Evolutionary conservation across 2,888 invertebrate species (phyloP).

Genomic region (Lasioglossum morio): DNA sequence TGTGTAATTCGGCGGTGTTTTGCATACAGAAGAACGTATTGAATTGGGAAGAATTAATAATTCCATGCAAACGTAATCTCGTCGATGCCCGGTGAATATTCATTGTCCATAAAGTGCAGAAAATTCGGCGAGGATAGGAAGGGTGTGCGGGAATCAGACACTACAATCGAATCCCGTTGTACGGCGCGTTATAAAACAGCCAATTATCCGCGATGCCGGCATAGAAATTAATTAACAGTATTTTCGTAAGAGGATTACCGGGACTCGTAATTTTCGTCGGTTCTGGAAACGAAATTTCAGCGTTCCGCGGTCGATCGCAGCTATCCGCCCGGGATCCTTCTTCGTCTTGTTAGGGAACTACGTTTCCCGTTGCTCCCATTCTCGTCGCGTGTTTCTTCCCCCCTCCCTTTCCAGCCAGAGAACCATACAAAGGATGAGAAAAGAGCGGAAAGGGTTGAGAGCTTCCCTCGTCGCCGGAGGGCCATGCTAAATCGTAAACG

Average conservation of each 20-base stretch:
- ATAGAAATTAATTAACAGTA: constrained; percentile 1
- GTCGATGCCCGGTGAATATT: background rate
- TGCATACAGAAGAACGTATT: background rate
- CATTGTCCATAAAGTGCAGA: background rate
- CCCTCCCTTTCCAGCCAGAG: constrained; percentile 13
- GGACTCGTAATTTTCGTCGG: background rate
- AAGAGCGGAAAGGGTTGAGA: constrained; percentile 38
- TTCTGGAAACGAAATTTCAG: background rate
- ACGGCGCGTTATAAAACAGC: background rate
- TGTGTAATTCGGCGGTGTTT: background rate
- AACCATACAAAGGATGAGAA: constrained; percentile 45
- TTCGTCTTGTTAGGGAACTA: constrained; percentile 19
- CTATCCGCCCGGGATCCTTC: constrained; percentile 36
- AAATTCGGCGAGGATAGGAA: background rate
- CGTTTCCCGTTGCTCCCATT: constrained; percentile 36
- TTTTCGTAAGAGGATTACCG: background rate
- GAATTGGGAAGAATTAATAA: background rate
- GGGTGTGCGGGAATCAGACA: background rate
- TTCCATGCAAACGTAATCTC: background rate
- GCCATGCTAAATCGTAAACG: constrained; percentile 60
- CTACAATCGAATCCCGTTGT: background rate
- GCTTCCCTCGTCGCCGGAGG: constrained; percentile 31
- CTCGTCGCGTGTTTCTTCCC: constrained; percentile 39
- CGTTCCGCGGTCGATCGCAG: background rate
- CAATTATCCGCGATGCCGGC: background rate